These are phyloP conservation scores for Ostrea edulis DNA, from an alignment of 1,140 invertebrate species.

Conservation along the genomic window DNA sequence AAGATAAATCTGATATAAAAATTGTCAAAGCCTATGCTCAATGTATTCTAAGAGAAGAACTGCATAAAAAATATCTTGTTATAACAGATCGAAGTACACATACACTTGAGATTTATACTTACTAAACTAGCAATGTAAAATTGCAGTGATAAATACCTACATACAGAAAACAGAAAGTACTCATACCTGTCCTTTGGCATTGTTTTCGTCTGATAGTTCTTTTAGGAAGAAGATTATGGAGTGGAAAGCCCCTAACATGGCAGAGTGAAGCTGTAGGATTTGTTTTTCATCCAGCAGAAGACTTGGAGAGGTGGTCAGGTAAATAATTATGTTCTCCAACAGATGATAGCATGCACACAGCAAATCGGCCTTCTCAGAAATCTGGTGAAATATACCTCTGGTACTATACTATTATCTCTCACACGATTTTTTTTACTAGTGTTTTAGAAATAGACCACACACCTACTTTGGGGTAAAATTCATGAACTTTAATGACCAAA, in stretches of 20 bases:
- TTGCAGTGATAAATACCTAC: no score
- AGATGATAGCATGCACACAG: conserved; percentile 91
- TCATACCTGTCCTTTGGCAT: conserved; percentile 32
- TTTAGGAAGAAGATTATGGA: conserved; percentile 88
- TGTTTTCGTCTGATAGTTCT: conserved; percentile 80
- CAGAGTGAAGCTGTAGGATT: conserved; percentile 92
- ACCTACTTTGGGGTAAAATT: no score
- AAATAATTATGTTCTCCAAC: conserved; percentile 89
- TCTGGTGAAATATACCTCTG: conserved; percentile 3
- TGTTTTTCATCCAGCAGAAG: conserved; percentile 92
- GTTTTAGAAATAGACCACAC: background rate
- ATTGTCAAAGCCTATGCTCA: no score
- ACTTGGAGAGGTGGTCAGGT: conserved; percentile 88
- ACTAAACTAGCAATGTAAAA: no score
- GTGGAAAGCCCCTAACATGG: conserved; percentile 93
- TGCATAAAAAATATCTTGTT: no score
- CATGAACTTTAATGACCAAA: no score
- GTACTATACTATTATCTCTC: background rate
- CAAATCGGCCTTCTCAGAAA: conserved; percentile 83
- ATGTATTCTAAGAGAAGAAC: no score
- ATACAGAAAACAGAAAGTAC: no score
- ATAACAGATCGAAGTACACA: no score
- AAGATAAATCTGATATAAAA: no score
- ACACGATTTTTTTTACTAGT: background rate
- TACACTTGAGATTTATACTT: no score